phyloP scores from a whole-genome alignment of 2,113 vertebrate species.

The Megalops atlanticus region DNA sequence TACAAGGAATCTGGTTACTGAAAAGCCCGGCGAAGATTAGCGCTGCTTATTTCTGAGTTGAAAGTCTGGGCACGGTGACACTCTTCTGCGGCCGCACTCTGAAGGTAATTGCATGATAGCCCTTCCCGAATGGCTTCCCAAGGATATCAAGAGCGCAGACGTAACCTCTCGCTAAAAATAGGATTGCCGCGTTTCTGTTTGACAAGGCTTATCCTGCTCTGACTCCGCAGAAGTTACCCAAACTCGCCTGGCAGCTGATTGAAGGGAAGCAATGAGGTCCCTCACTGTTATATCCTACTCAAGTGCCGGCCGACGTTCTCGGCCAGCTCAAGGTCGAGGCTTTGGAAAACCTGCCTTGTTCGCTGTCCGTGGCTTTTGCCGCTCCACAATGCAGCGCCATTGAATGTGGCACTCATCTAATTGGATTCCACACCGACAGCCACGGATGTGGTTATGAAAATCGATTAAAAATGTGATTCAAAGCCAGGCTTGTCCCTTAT shows the following conservation, averaged over 20 bases:
- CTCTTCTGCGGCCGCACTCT: background rate
- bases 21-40: background rate
- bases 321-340: background rate
- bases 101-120: background rate
- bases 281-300: background rate
- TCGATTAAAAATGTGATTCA: constrained; percentile 38
- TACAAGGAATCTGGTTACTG: background rate
- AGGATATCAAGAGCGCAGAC: background rate
- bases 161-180: constrained; percentile 11
- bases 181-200: background rate
- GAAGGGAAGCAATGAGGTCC: background rate
- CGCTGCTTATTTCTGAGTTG: background rate
- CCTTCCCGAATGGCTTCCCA: background rate
- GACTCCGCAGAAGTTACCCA: background rate
- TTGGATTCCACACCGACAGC: constrained; percentile 22
- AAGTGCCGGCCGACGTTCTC: too few relatives aligned
- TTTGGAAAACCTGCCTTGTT: background rate
- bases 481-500: constrained; percentile 14
- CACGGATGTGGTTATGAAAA: constrained; percentile 28
- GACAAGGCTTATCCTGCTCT: background rate
- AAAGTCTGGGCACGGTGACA: background rate
- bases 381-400: background rate
- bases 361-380: background rate
- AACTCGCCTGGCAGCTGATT: background rate
- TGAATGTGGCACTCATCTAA: constrained; percentile 35